Evolutionary conservation across 2,113 vertebrate species (phyloP), one percentile per base, ranked within the genome.

Genomic region (Dinomys branickii): DNA sequence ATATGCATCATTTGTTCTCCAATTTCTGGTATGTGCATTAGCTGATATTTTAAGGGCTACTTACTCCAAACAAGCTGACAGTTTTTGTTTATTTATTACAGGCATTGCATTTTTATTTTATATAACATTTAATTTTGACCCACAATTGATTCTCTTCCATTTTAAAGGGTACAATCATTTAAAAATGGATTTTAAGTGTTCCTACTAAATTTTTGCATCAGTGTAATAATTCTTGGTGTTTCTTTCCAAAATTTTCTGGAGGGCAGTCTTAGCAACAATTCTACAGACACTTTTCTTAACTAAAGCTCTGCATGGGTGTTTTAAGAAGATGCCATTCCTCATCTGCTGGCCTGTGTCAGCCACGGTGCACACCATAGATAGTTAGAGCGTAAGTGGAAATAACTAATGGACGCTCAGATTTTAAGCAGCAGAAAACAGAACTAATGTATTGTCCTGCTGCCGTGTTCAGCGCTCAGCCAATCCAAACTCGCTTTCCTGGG

Each of bases 391-490:
- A 86, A 97, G 59, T 84, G 85, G 91, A 92, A 22, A 26, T 88
- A 96, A 96, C 90, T 97, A 92, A 98, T 88, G 96, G 95, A 95
- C 77, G 61, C 91, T 96, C 97, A 95, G 97, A 87, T 90, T 98
- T 98, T 93, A 96, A 95, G 97, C 96, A 96, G 97, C 94, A 92
- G 98, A 95, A 81, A 28, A 22, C 97, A 98, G 98, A 98, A 98
- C 96, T 84, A 95, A 97, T 90, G 97, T 95, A 96, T 97, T 96
- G 97, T 90, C 96, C 97, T 91, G 85, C 91, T 30, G 95, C 61
- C 81, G 97, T 90, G 41, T 81, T 89, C 67, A 85, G 96, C n/a
- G 4, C 97, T 95, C 96, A 19, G 97, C 98, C 98, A 98, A 95
- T 96, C 97, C 98, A 97, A 97, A 97, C 98, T 90, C 96, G 75